A percentile compares a stretch with the other conserved stretches of the same genome.
Evolutionary conservation across 1,140 invertebrate genomes (phyloP).

Genomic region (Drosophila biarmipes): DNA sequence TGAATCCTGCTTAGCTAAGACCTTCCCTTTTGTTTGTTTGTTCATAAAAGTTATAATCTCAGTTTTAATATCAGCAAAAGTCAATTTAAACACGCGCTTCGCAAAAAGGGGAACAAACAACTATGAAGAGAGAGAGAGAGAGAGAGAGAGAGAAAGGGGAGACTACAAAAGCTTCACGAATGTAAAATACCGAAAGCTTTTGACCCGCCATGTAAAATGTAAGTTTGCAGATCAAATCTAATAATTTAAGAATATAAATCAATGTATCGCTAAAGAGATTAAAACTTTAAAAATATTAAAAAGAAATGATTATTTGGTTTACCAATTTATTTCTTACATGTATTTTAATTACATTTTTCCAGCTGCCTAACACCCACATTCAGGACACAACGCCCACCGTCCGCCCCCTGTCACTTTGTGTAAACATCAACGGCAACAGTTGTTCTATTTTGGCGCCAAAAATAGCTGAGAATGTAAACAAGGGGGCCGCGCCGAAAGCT

Average conservation of each 20-base stretch:
- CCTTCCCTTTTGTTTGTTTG: neutral
- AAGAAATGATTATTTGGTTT: neutral
- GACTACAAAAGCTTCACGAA: neutral
- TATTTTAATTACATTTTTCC: neutral
- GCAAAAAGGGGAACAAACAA: neutral
- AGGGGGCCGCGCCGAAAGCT: constrained; percentile 21
- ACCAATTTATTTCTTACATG: neutral
- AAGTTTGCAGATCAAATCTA: neutral
- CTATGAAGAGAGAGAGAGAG: neutral
- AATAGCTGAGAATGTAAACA: constrained; percentile 75
- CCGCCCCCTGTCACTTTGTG: neutral
- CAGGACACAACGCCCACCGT: constrained; percentile 7
- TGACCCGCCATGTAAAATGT: neutral
- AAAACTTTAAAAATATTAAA: neutral
- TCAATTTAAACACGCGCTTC: constrained; percentile 12
- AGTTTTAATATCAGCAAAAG: constrained; percentile 15
- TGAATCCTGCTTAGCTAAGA: constrained; percentile 3
- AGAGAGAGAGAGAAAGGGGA: neutral
- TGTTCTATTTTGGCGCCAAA: constrained; percentile 78
- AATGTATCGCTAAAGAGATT: neutral
- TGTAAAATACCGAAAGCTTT: constrained; percentile 8
- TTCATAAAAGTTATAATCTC: constrained; percentile 14
- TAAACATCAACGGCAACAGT: constrained; percentile 65
- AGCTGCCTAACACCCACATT: neutral
- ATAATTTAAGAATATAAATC: too few species aligned